phyloP scores from a whole-genome alignment of 64 coral and sea anemone species.

The Actinia tenebrosa region DNA sequence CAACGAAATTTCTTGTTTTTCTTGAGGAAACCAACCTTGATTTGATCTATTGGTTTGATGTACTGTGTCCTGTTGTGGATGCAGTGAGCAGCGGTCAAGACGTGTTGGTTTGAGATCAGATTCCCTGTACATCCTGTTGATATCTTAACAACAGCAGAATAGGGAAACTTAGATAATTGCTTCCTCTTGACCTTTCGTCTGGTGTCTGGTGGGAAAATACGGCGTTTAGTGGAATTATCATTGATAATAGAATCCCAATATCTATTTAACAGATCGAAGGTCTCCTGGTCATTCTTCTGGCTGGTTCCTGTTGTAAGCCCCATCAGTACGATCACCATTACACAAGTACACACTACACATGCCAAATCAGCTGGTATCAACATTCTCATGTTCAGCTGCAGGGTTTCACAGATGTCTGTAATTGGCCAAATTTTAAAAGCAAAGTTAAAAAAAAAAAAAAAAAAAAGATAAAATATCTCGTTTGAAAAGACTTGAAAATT shows the following conservation, averaged over 20 bases:
- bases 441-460: no score
- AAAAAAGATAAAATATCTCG: no score
- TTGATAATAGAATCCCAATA: neutral
- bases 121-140: slow-evolving; percentile 62
- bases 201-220: slow-evolving; percentile 50
- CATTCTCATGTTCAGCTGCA: no score
- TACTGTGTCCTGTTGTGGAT: slow-evolving; percentile 52
- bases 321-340: neutral
- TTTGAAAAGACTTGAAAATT: no score
- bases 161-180: slow-evolving; percentile 48
- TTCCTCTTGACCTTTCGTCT: slow-evolving; percentile 28
- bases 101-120: slow-evolving; percentile 51
- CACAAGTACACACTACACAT: neutral
- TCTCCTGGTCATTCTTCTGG: neutral
- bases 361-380: neutral
- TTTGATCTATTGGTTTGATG: slow-evolving; percentile 12
- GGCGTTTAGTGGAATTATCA: neutral
- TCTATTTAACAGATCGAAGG: neutral
- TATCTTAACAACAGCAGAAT: slow-evolving; percentile 64
- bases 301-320: neutral
- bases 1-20: slow-evolving; percentile 36
- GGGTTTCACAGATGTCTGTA: no score
- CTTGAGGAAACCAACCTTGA: slow-evolving; percentile 56
- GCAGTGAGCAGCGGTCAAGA: slow-evolving; percentile 74
- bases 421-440: no score